These are phyloP conservation scores for Amblyjoppa fuscipennis DNA, from an alignment of 2,888 invertebrate genomes.

Conservation along the genomic window DNA sequence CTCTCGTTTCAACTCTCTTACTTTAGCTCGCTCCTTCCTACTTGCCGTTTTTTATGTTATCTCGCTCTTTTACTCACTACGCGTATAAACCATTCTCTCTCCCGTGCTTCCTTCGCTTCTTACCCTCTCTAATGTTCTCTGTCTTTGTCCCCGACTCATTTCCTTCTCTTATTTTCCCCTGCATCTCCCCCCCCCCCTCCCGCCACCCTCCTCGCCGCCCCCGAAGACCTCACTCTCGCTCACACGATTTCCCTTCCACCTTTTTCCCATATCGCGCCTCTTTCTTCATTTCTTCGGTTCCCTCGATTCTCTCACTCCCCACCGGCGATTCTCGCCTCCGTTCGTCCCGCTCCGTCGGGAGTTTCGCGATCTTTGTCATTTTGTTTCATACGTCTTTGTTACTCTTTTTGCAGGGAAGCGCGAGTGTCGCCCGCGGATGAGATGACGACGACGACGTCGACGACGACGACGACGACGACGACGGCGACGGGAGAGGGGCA, in stretches of 20 bases:
- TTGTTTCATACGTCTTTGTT: conserved; percentile 49
- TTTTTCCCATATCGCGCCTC: conserved; percentile 37
- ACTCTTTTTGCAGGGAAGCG: conserved; percentile 48
- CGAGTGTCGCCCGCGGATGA: conserved; percentile 71
- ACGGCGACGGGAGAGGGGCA: conserved; percentile 62
- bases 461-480: conserved; percentile 42
- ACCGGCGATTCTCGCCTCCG: conserved; percentile 48
- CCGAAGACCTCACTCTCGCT: conserved; percentile 36
- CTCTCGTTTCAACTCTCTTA: conserved; percentile 41
- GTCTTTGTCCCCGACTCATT: conserved; percentile 61
- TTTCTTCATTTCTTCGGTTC: conserved; percentile 57
- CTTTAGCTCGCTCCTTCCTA: conserved; percentile 35
- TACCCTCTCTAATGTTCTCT: conserved; percentile 46
- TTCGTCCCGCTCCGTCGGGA: conserved; percentile 41
- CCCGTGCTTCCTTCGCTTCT: conserved; percentile 38
- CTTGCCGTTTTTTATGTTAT: conserved; percentile 31
- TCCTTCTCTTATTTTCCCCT: conserved; percentile 37
- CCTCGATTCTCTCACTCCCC: conserved; percentile 32
- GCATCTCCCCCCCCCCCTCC: background rate
- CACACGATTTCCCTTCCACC: conserved; percentile 21
- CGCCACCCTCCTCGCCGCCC: background rate
- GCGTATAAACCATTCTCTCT: conserved; percentile 21
- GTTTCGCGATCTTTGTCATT: conserved; percentile 66
- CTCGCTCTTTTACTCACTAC: conserved; percentile 45
- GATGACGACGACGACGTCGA: conserved; percentile 63